These are phyloP conservation scores for Chirona hameri DNA, from an alignment of 2,888 invertebrate genomes.

Conservation along the genomic window DNA sequence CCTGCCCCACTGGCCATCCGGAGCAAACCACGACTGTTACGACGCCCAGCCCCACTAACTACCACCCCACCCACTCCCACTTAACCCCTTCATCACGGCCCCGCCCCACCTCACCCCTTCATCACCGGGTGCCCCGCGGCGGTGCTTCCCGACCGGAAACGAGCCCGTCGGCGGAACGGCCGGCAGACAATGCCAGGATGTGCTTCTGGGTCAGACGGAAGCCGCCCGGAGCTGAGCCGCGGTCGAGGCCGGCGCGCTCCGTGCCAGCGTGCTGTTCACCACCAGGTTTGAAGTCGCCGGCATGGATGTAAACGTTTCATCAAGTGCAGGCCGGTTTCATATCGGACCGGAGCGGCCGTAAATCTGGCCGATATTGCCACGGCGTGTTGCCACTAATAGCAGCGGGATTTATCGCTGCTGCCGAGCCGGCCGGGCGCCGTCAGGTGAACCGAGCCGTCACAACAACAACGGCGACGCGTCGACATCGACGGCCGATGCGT, in stretches of 20 bases:
- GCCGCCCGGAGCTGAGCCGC: neutral
- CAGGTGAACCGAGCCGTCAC: neutral
- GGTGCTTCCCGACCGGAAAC: neutral
- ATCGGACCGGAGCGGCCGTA: neutral
- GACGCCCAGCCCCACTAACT: too few species aligned
- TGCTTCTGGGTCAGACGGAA: slow-evolving; percentile 2
- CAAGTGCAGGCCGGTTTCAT: neutral
- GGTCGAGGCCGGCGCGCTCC: neutral
- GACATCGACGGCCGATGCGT: neutral
- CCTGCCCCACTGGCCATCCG: too few species aligned
- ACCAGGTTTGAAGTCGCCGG: too few species aligned
- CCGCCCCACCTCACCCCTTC: too few species aligned
- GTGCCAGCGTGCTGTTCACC: neutral
- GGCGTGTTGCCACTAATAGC: neutral
- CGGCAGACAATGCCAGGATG: slow-evolving; percentile 1
- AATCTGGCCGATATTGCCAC: slow-evolving; percentile 3
- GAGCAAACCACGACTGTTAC: too few species aligned
- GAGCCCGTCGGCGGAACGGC: neutral
- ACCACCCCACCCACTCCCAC: too few species aligned
- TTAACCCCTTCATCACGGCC: too few species aligned
- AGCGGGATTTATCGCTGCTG: neutral
- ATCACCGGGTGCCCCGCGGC: too few species aligned
- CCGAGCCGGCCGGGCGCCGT: neutral
- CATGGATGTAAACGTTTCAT: neutral
- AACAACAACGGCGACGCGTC: neutral